These are phyloP conservation scores for Etheostoma perlongum DNA, from an alignment of 2,797 vertebrate genomes.

Conservation along the genomic window DNA sequence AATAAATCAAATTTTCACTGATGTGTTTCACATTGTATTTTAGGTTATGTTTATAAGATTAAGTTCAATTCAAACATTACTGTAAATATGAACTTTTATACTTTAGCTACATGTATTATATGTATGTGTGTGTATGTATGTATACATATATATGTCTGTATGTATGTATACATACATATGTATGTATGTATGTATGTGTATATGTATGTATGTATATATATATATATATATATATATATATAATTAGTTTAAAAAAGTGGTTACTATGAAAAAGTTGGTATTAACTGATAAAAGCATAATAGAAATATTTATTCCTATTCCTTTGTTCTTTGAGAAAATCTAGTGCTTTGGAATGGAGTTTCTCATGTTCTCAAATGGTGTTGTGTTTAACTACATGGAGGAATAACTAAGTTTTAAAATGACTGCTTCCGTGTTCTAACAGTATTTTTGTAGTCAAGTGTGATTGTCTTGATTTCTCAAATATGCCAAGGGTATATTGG, in stretches of 20 bases:
- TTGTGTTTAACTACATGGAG: not conserved
- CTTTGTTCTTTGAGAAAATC: not conserved
- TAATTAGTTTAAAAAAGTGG: not conserved
- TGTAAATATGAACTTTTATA: not conserved
- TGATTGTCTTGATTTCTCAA: not conserved
- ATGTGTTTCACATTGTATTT: not conserved
- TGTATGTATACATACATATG: not conserved
- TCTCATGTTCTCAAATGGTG: not conserved
- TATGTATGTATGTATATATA: too few relatives aligned
- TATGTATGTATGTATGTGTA: not conserved
- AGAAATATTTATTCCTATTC: constrained; percentile 1
- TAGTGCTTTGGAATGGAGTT: not conserved
- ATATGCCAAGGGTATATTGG: not conserved
- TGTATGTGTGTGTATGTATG: too few relatives aligned
- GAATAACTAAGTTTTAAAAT: constrained; percentile 2
- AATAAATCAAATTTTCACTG: not conserved
- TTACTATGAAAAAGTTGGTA: not conserved
- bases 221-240: not conserved
- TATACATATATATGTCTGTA: not conserved
- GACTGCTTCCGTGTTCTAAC: not conserved
- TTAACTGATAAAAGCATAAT: not conserved
- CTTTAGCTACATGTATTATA: not conserved
- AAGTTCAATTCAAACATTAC: not conserved
- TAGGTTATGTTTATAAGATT: not conserved
- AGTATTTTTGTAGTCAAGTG: not conserved